These are phyloP conservation scores for Periplaneta americana DNA, from an alignment of 1,140 invertebrate genomes.

Conservation along the genomic window DNA sequence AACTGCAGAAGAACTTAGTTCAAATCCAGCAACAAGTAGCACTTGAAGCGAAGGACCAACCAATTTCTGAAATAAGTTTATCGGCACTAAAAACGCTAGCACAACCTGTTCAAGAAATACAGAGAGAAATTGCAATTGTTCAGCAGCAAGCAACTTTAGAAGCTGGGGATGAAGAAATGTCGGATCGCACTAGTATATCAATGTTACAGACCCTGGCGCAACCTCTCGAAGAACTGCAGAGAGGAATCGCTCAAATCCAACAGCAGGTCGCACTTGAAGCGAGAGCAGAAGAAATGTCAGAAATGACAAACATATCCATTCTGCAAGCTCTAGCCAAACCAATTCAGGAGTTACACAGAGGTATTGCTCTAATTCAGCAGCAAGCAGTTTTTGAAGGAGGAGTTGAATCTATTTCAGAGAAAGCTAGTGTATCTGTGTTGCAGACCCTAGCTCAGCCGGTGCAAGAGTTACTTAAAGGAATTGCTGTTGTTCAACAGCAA, in stretches of 20 bases:
- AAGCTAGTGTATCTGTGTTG: not conserved
- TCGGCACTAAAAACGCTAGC: slow-evolving; percentile 42
- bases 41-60: slow-evolving; percentile 18
- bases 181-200: slow-evolving; percentile 30
- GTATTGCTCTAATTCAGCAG: slow-evolving; percentile 29
- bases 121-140: slow-evolving; percentile 38
- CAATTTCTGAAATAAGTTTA: slow-evolving; percentile 23
- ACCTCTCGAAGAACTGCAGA: slow-evolving; percentile 34
- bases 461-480: not conserved
- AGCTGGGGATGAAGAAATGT: slow-evolving; percentile 30
- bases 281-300: slow-evolving; percentile 20
- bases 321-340: slow-evolving; percentile 43
- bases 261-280: slow-evolving; percentile 20
- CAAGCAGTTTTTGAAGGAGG: slow-evolving; percentile 19
- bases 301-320: slow-evolving; percentile 36
- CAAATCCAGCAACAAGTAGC: slow-evolving; percentile 15
- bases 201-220: slow-evolving; percentile 26
- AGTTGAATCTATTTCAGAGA: not conserved
- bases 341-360: slow-evolving; percentile 29
- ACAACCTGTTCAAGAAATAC: slow-evolving; percentile 44
- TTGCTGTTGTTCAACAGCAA: not conserved
- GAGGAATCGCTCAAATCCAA: slow-evolving; percentile 33
- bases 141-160: not conserved
- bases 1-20: slow-evolving; percentile 7
- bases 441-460: slow-evolving; percentile 1